A percentile compares a stretch with the other conserved stretches of the same genome.
These are phyloP conservation scores for Aphyosemion australe DNA, from an alignment of 2,113 vertebrate genomes.

Conservation along the genomic window DNA sequence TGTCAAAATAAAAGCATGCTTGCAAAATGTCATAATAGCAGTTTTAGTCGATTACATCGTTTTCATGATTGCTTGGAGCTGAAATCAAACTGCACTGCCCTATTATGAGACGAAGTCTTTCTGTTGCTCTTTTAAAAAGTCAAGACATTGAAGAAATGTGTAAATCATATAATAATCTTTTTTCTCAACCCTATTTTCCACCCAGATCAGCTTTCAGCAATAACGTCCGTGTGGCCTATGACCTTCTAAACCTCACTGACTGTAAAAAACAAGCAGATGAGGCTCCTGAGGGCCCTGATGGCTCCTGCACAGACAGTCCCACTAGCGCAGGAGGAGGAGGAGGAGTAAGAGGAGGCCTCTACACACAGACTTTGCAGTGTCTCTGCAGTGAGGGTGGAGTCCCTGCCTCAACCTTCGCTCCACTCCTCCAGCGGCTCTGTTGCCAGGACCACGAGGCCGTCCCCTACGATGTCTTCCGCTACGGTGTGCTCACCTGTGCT, in stretches of 20 bases:
- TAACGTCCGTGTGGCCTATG: slow-evolving; percentile 81
- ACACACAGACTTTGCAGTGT: slow-evolving; percentile 85
- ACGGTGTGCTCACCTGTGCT: slow-evolving; percentile 88
- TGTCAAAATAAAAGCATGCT: too few relatives aligned
- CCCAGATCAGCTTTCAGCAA: slow-evolving; percentile 74
- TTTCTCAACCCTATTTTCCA: not conserved
- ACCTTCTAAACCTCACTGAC: slow-evolving; percentile 76
- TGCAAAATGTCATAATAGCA: too few relatives aligned
- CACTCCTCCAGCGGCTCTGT: slow-evolving; percentile 83
- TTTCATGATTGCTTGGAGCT: too few relatives aligned
- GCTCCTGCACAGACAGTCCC: slow-evolving; percentile 4
- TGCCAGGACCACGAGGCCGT: slow-evolving; percentile 92
- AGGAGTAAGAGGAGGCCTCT: slow-evolving; percentile 85
- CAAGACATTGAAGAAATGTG: too few relatives aligned
- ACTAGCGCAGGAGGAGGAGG: slow-evolving; percentile 78
- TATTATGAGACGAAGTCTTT: not conserved
- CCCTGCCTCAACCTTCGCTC: slow-evolving; percentile 78
- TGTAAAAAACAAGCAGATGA: slow-evolving; percentile 15
- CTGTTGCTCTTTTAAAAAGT: not conserved
- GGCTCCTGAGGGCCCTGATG: slow-evolving; percentile 40
- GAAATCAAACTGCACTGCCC: too few relatives aligned
- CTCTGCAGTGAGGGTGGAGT: slow-evolving; percentile 85
- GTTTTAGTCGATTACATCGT: too few relatives aligned
- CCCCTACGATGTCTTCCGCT: slow-evolving; percentile 88
- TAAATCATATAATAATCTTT: too few relatives aligned